These are phyloP conservation scores for Psilopogon haemacephalus DNA, from an alignment of 2,113 vertebrate species.

Conservation along the genomic window DNA sequence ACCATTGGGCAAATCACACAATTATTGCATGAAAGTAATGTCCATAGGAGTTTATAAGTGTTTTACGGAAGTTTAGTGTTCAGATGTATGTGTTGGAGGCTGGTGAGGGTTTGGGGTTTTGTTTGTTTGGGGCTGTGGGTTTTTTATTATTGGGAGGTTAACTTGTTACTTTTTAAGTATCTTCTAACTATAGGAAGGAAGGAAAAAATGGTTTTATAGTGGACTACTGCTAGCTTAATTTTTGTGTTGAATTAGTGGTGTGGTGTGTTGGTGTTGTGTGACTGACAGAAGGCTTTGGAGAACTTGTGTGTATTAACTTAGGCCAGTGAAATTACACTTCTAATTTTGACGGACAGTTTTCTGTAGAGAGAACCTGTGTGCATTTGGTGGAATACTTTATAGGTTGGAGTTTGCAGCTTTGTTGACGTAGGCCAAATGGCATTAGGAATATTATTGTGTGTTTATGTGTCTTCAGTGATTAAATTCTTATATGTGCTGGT, in stretches of 20 bases:
- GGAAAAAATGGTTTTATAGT: neutral
- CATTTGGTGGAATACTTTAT: neutral
- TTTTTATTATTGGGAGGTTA: neutral
- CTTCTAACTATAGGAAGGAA: neutral
- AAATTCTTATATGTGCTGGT: neutral
- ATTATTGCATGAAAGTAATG: neutral
- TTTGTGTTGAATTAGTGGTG: accelerated
- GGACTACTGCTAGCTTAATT: neutral
- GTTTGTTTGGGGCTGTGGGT: neutral
- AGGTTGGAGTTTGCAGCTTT: neutral
- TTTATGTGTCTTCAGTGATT: neutral
- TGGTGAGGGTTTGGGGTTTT: neutral
- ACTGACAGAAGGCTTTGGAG: neutral
- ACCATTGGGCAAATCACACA: neutral
- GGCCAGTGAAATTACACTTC: neutral
- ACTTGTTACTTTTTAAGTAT: neutral
- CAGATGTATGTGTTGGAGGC: neutral
- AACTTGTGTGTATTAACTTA: neutral
- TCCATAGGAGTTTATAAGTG: neutral
- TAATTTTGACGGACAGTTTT: neutral
- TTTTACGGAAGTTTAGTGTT: neutral
- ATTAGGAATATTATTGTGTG: neutral
- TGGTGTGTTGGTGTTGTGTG: neutral
- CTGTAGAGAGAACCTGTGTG: neutral
- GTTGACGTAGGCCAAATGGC: neutral